These are phyloP conservation scores for Bucco capensis DNA, from an alignment of 2,113 vertebrate genomes.

Conservation along the genomic window DNA sequence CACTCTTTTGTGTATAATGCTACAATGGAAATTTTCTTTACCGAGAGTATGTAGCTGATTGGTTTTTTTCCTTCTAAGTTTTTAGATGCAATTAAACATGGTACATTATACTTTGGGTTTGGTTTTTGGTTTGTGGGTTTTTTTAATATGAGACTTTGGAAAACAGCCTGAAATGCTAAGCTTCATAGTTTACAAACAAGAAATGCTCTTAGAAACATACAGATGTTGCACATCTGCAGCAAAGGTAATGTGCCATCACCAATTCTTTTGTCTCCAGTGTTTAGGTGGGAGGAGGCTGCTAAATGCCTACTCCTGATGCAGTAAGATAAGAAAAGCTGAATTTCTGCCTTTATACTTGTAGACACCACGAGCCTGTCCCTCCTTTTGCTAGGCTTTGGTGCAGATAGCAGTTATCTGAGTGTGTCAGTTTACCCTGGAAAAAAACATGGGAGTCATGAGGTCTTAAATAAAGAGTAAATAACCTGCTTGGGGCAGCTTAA, in stretches of 20 bases:
- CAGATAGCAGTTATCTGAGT: neutral
- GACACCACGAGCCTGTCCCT: neutral
- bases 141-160: neutral
- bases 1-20: neutral
- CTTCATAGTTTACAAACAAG: neutral
- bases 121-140: neutral
- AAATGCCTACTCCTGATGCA: neutral
- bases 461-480: neutral
- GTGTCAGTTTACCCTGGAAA: too few species aligned
- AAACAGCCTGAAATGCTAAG: neutral
- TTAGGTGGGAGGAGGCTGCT: neutral
- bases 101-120: neutral
- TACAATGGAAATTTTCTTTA: neutral
- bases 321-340: neutral
- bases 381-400: neutral
- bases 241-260: neutral
- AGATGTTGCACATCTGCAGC: neutral
- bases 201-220: neutral
- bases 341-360: neutral
- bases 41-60: neutral
- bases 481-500: neutral
- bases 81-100: neutral
- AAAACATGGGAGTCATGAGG: fast-evolving
- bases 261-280: neutral
- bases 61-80: neutral